Percentiles rank a stretch among this genome's conserved stretches.
Evolutionary conservation across 2,888 invertebrate species (phyloP).

Genomic region (Lampropteryx suffumata): DNA sequence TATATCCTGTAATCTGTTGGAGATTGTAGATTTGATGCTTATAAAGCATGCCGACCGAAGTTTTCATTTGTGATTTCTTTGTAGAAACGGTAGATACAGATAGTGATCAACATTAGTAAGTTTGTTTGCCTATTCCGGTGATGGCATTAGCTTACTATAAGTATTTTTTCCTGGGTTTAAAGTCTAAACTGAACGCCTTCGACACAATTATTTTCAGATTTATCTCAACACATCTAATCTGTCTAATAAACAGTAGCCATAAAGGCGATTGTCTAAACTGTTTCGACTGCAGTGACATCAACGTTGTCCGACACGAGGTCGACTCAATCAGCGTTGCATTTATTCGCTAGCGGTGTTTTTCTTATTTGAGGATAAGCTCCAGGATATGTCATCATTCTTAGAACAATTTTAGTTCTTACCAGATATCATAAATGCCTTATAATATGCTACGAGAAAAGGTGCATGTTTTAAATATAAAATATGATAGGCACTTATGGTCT

Average conservation of each 20-base stretch:
- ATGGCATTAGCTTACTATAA: no score
- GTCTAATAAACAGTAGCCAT: slow-evolving; percentile 17
- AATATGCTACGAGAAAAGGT: no score
- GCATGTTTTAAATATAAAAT: not conserved
- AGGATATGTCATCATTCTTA: no score
- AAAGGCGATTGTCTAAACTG: slow-evolving; percentile 28
- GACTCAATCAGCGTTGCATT: slow-evolving; percentile 55
- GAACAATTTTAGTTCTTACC: no score
- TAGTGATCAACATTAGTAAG: no score
- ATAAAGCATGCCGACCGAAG: no score
- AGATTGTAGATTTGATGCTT: no score
- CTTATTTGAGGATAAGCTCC: not conserved
- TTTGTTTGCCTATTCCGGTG: no score
- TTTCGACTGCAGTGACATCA: slow-evolving; percentile 47
- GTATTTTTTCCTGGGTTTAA: no score
- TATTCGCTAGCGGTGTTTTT: slow-evolving; percentile 5
- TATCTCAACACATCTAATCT: slow-evolving; percentile 20
- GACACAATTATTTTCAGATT: slow-evolving; percentile 2
- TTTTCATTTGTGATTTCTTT: no score
- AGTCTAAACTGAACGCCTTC: not conserved
- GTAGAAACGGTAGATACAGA: no score
- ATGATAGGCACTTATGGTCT: not conserved
- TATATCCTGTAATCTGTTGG: slow-evolving; percentile 6
- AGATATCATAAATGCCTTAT: no score
- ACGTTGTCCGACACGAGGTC: slow-evolving; percentile 45